phyloP scores from a whole-genome alignment of 2,888 invertebrate species.

The Megaustenia siamemsis region DNA sequence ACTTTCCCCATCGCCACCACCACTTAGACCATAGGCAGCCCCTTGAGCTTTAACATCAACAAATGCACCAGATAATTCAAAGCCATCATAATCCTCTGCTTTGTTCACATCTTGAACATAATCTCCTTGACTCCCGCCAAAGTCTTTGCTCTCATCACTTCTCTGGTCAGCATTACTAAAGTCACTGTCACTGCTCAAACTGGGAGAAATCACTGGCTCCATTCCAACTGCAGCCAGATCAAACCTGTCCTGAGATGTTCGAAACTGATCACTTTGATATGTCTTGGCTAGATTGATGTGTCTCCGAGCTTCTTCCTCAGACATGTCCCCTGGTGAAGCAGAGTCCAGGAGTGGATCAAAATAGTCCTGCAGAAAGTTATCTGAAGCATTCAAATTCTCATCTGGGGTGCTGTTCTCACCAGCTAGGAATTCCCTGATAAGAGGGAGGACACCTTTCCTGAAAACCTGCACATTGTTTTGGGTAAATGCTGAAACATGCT shows the following conservation, averaged over 20 bases:
- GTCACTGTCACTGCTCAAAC: constrained; percentile 53
- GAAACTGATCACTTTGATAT: constrained; percentile 46
- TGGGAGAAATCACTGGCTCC: constrained; percentile 47
- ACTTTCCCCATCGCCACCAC: neutral
- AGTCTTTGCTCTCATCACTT: neutral
- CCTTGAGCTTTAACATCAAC: neutral
- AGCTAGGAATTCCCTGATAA: constrained; percentile 67
- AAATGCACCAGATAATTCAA: neutral
- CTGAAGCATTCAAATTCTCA: constrained; percentile 41
- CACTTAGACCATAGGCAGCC: neutral
- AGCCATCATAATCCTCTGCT: neutral
- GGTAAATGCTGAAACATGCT: constrained; percentile 64
- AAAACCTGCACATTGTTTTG: constrained; percentile 77
- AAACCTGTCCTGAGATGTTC: constrained; percentile 47
- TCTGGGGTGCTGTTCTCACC: constrained; percentile 57
- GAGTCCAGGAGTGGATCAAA: neutral
- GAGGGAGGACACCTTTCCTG: constrained; percentile 77
- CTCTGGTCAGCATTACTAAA: neutral
- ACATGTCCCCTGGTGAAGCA: neutral
- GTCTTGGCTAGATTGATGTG: constrained; percentile 51
- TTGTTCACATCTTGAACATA: neutral
- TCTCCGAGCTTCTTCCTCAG: constrained; percentile 40
- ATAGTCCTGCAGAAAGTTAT: neutral
- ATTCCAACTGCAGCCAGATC: constrained; percentile 50
- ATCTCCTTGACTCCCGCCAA: neutral